Conservation (phyloP, 2,113 vertebrate species). For the Reinhardtius hippoglossoides region DNA sequence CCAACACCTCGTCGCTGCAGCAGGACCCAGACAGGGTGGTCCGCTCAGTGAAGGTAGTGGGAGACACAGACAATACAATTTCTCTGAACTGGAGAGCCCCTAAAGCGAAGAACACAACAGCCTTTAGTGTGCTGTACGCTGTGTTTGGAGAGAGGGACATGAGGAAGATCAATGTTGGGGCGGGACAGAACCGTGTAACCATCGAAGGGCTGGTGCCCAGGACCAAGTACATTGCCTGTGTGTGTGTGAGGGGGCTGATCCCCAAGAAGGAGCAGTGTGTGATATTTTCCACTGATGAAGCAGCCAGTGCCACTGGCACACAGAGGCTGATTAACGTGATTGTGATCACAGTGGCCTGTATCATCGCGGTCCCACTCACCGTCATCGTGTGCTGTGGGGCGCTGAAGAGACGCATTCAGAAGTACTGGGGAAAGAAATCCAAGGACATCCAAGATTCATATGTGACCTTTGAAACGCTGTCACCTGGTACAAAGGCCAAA, state of each 20-base stretch:
- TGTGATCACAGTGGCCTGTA: conserved; percentile 92
- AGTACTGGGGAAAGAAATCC: conserved; percentile 84
- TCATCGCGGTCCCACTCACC: conserved; percentile 93
- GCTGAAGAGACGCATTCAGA: conserved; percentile 90
- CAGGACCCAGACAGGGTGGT: conserved; percentile 86
- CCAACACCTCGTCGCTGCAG: conserved; percentile 83
- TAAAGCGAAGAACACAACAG: conserved; percentile 86
- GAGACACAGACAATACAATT: conserved; percentile 92
- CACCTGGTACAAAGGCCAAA: conserved; percentile 86
- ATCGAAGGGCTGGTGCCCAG: conserved; percentile 90
- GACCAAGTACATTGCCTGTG: conserved; percentile 95
- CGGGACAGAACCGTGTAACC: conserved; percentile 89
- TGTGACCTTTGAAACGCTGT: conserved; percentile 91
- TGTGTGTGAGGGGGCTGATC: conserved; percentile 89
- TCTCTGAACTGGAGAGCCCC: conserved; percentile 92
- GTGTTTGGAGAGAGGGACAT: conserved; percentile 93
- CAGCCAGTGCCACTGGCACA: conserved; percentile 89
- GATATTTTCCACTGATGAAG: conserved; percentile 95
- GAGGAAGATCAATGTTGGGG: conserved; percentile 87
- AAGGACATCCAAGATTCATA: conserved; percentile 90
- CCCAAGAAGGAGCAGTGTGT: conserved; percentile 95
- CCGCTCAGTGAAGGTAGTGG: conserved; percentile 91
- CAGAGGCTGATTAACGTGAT: conserved; percentile 97
- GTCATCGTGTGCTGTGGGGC: conserved; percentile 93
- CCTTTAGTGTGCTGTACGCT: conserved; percentile 91